A percentile compares a stretch with the other conserved stretches of the same genome.
Conservation (phyloP, 2,797 vertebrate genomes). For the Antennarius maculatus region DNA sequence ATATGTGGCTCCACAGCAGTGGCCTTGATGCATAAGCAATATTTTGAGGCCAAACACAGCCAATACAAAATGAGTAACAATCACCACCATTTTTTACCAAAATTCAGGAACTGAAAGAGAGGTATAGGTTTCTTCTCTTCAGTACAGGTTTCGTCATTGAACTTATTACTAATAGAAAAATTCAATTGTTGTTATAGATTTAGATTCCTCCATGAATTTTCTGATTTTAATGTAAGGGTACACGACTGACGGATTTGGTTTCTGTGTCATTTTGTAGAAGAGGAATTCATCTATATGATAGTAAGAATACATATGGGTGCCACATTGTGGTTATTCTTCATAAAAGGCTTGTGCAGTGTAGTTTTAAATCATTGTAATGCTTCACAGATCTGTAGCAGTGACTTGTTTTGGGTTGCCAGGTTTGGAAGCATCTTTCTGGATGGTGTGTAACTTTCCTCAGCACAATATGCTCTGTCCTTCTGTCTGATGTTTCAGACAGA, state of each 20-base stretch:
- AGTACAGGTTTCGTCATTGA: background rate
- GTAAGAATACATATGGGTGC: background rate
- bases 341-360: background rate
- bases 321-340: background rate
- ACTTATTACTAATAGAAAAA: conserved; percentile 14
- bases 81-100: conserved; percentile 1
- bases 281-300: background rate
- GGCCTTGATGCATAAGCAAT: conserved; percentile 52
- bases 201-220: too few relatives aligned
- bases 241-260: background rate
- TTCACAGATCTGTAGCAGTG: background rate
- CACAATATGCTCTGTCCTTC: background rate
- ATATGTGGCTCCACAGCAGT: conserved; percentile 54
- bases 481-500: background rate
- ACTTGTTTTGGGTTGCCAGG: too few relatives aligned
- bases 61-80: conserved; percentile 15
- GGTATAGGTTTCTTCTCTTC: background rate
- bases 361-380: background rate
- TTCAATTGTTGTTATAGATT: background rate
- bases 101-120: background rate
- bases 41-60: conserved; percentile 41
- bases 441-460: background rate
- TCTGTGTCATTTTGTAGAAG: background rate
- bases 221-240: background rate
- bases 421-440: background rate